Evolutionary conservation across 2,888 invertebrate genomes (phyloP), one percentile per base, ranked within the genome.

Genomic region (Artemia sinica): DNA sequence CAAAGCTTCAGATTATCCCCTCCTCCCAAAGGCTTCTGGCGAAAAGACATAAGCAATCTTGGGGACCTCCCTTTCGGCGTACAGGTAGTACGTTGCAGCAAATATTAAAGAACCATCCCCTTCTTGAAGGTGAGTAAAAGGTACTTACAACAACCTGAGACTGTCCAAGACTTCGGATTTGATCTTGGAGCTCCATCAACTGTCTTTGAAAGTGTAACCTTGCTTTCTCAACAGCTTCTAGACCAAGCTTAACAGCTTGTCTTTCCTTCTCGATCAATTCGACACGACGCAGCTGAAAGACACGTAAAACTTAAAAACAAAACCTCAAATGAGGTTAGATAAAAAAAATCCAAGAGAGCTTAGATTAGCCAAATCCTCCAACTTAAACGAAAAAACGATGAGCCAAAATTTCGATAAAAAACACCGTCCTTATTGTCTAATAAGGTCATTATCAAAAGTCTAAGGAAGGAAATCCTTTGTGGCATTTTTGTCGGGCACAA

Each of bases 211-310:
- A 80, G 93, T 94, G 95, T 73, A 91, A 90, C 65, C 89, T 82
- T 0, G 91, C 89, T 78, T 88, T 87, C 75, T 92, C 91, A 49
- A 93, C 86, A 0, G 90, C 89, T 72, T 87, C 85, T 68, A 94
- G 80, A 5, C 96, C 96, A 78, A 91, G 88, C 73, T 90, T 80
- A 69, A 97, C 78, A 12, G 94, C 85, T 75, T 93, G 91, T 73
- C 89, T 88, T 77, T 96, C 95, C 77, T 93, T 91, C 77, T 94
- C 93, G 73, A 94, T 87, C 77, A 94, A 91, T 77, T 93, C 92
- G 84, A 95, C 88, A 71, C 92, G 83, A 77, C 93, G 93, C 72
- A 85, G 79, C 84, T 86, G 73, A 3, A 74, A 69, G 75, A 75
- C 70, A 67, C 50, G 72, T 41, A 3, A 41, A 6, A 41, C 41